These are phyloP conservation scores for Dolichoris vasculosae DNA, from an alignment of 1,140 invertebrate genomes.

Conservation along the genomic window DNA sequence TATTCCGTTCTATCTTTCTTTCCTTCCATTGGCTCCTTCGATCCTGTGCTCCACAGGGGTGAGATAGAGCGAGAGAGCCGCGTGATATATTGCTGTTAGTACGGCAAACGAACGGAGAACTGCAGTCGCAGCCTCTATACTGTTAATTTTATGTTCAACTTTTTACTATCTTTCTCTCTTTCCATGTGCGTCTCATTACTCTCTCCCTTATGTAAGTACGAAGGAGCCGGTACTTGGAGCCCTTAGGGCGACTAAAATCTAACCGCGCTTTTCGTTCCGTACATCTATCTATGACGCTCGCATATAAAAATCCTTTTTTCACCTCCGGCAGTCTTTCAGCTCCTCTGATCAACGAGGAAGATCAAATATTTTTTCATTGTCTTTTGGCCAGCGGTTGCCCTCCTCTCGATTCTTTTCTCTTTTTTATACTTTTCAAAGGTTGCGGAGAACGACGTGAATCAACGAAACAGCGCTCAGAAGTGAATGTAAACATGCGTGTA, in stretches of 20 bases:
- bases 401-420: background rate
- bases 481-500: constrained; percentile 17
- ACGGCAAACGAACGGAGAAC: constrained; percentile 37
- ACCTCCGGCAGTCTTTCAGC: constrained; percentile 52
- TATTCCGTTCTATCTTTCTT: background rate
- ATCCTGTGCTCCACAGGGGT: constrained; percentile 52
- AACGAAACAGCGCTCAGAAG: background rate
- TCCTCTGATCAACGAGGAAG: constrained; percentile 28
- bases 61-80: constrained; percentile 45
- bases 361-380: constrained; percentile 40
- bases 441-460: background rate
- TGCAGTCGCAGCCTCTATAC: constrained; percentile 61
- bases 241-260: constrained; percentile 24
- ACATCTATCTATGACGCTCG: background rate
- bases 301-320: constrained; percentile 42
- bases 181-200: background rate
- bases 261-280: constrained; percentile 19
- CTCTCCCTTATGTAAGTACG: background rate
- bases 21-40: constrained; percentile 27
- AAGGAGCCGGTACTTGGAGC: background rate
- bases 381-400: background rate
- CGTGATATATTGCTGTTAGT: constrained; percentile 67
- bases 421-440: background rate
- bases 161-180: constrained; percentile 51
- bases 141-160: constrained; percentile 69